Evolutionary conservation across 2,113 vertebrate species (phyloP).

Genomic region (Tor tambroides): DNA sequence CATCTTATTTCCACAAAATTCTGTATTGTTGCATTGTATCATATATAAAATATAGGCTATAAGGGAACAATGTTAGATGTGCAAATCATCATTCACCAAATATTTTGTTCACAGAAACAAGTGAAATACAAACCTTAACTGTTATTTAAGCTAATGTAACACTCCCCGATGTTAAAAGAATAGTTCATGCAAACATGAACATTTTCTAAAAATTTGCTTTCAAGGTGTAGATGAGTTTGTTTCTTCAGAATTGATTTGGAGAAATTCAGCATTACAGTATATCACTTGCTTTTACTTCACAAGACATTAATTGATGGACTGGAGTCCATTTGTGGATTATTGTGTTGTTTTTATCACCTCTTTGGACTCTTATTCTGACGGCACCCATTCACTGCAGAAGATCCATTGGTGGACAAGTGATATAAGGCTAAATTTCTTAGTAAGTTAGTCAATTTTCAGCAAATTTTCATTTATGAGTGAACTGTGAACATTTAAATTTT

Average conservation of each 20-base stretch:
- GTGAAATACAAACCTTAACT: background rate
- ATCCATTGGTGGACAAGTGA: background rate
- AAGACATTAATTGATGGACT: background rate
- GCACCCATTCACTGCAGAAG: background rate
- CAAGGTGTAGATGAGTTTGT: background rate
- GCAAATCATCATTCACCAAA: slow-evolving; percentile 17
- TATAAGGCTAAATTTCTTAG: background rate
- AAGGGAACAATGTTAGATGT: slow-evolving; percentile 2
- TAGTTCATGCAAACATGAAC: background rate
- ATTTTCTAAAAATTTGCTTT: background rate
- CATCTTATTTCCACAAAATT: background rate
- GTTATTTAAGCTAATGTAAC: slow-evolving; percentile 3
- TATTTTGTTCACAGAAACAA: background rate
- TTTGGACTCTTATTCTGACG: background rate
- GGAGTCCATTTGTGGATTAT: background rate
- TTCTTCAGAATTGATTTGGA: background rate
- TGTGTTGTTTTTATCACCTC: background rate
- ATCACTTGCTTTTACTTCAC: background rate
- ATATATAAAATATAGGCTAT: slow-evolving; percentile 7
- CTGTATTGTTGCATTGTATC: background rate
- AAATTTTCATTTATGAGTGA: background rate
- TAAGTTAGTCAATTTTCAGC: no score
- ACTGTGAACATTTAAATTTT: background rate
- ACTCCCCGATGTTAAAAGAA: background rate
- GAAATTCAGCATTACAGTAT: background rate